These are phyloP conservation scores for Sabellastarte sp. DNA, from an alignment of 2,888 invertebrate genomes.

Conservation along the genomic window DNA sequence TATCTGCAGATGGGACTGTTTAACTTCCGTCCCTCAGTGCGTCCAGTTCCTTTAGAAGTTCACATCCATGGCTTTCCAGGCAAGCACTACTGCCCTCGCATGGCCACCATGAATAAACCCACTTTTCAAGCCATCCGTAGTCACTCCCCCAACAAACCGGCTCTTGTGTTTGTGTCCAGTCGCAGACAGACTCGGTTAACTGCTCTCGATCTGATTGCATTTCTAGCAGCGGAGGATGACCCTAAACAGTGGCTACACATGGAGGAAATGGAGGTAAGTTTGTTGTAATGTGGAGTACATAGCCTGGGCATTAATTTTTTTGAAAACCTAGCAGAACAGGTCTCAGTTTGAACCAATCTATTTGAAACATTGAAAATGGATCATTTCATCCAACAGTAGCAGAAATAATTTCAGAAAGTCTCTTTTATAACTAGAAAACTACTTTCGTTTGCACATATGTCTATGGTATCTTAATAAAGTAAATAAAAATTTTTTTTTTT, in stretches of 20 bases:
- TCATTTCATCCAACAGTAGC: too few relatives aligned
- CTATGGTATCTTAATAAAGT: too few relatives aligned
- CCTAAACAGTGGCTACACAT: constrained; percentile 94
- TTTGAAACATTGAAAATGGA: too few relatives aligned
- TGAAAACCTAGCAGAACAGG: too few relatives aligned
- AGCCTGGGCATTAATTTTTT: too few relatives aligned
- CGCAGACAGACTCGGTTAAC: constrained; percentile 94
- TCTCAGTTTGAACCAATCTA: too few relatives aligned
- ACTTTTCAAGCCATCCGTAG: constrained; percentile 90
- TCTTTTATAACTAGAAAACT: too few relatives aligned
- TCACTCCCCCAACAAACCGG: constrained; percentile 87
- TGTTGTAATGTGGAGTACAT: too few relatives aligned
- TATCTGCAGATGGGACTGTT: constrained; percentile 79
- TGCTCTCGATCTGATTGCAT: constrained; percentile 80
- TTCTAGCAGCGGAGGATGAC: constrained; percentile 82
- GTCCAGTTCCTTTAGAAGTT: constrained; percentile 93
- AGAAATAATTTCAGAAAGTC: too few relatives aligned
- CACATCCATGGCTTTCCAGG: constrained; percentile 95
- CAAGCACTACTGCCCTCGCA: constrained; percentile 97
- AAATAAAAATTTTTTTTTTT: too few relatives aligned
- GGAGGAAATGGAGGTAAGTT: constrained; percentile 72
- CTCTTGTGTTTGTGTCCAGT: constrained; percentile 87
- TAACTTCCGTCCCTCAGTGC: constrained; percentile 96
- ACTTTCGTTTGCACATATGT: too few relatives aligned
- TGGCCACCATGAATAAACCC: constrained; percentile 99